These are phyloP conservation scores for Melitaea athalia DNA, from an alignment of 2,888 invertebrate genomes.

Conservation along the genomic window DNA sequence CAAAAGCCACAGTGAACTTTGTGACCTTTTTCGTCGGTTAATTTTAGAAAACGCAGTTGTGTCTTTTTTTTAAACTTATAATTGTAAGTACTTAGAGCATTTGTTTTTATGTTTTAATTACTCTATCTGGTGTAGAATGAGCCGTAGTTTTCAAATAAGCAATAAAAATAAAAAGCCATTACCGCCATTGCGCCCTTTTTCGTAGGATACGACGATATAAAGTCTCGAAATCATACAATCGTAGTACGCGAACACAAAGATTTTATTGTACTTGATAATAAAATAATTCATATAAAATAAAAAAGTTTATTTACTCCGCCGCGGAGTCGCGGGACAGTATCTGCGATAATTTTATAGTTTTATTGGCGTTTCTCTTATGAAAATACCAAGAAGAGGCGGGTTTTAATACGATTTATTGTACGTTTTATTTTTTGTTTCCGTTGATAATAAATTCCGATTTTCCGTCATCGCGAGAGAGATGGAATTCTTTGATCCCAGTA, in stretches of 20 bases:
- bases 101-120: no score
- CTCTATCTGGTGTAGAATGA: no score
- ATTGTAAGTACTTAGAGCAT: no score
- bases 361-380: constrained; percentile 63
- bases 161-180: no score
- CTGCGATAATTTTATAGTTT: constrained; percentile 77
- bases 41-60: no score
- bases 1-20: no score
- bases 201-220: constrained; percentile 18
- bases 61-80: no score
- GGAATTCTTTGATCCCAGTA: constrained; percentile 44
- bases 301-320: constrained; percentile 58
- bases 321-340: constrained; percentile 57
- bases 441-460: constrained; percentile 56
- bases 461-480: constrained; percentile 40
- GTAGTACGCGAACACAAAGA: constrained; percentile 51
- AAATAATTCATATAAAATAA: constrained; percentile 61
- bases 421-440: constrained; percentile 74
- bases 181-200: no score
- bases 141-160: no score
- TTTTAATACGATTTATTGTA: constrained; percentile 64
- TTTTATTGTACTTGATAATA: constrained; percentile 74
- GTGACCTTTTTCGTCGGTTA: no score
- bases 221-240: constrained; percentile 56
- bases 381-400: constrained; percentile 69